Percentiles rank a stretch among this genome's conserved stretches.
Evolutionary conservation across 2,797 vertebrate species (phyloP).

Genomic region (Ctenopoma kingsleyae): DNA sequence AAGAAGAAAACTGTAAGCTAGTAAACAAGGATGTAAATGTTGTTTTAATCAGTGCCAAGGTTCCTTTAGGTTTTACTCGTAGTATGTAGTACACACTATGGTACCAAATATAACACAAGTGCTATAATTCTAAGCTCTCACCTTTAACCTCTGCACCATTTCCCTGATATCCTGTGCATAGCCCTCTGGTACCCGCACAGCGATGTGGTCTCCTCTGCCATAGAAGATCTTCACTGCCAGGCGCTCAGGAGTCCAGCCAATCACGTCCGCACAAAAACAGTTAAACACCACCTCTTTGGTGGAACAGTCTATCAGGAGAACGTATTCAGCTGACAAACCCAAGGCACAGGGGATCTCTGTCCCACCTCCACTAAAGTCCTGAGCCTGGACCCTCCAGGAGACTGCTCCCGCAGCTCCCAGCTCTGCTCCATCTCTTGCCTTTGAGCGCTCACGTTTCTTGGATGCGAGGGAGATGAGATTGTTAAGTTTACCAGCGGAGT

Average conservation of each 20-base stretch:
- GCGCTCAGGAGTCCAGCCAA: slow-evolving; percentile 92
- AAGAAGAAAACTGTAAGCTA: neutral
- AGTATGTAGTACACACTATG: neutral
- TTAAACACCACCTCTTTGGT: slow-evolving; percentile 95
- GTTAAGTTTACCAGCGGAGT: slow-evolving; percentile 90
- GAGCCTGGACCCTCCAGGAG: slow-evolving; percentile 88
- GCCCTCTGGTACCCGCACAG: slow-evolving; percentile 84
- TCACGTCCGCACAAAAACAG: slow-evolving; percentile 93
- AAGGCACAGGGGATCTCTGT: slow-evolving; percentile 85
- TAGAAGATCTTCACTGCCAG: slow-evolving; percentile 91
- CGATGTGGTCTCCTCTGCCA: slow-evolving; percentile 91
- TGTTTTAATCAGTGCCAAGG: neutral
- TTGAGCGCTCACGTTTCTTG: slow-evolving; percentile 91
- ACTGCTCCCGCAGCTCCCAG: slow-evolving; percentile 87
- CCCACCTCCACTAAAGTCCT: slow-evolving; percentile 88
- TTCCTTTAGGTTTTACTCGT: neutral
- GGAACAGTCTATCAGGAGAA: slow-evolving; percentile 87
- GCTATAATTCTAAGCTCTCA: slow-evolving; percentile 60
- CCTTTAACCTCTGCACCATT: slow-evolving; percentile 93
- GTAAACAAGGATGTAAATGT: neutral
- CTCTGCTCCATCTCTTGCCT: slow-evolving; percentile 87
- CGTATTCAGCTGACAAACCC: slow-evolving; percentile 89
- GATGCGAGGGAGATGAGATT: slow-evolving; percentile 93
- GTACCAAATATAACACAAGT: neutral
- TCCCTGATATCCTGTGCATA: slow-evolving; percentile 89